These are phyloP conservation scores for Leuciscus waleckii DNA, from an alignment of 2,797 vertebrate species.

Conservation along the genomic window DNA sequence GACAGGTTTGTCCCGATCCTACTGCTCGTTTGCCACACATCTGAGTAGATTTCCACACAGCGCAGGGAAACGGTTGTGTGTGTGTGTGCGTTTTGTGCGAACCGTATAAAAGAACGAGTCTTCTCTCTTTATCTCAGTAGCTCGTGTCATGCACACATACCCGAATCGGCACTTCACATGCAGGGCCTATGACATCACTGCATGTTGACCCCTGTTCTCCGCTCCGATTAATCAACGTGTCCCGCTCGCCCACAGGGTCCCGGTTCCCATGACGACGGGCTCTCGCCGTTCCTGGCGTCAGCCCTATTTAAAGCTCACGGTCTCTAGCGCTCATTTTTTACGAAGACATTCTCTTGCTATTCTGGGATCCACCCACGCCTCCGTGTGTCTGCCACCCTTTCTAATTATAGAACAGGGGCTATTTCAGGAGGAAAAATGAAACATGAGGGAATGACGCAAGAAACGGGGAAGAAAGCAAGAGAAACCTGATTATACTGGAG, in stretches of 20 bases:
- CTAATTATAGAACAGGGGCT: constrained; percentile 75
- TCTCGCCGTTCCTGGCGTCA: constrained; percentile 75
- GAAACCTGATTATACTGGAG: constrained; percentile 63
- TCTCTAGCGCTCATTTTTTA: constrained; percentile 73
- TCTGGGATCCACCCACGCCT: constrained; percentile 69
- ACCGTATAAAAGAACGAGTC: background rate
- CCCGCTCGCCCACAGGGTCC: constrained; percentile 58
- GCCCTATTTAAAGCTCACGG: constrained; percentile 76
- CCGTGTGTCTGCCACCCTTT: constrained; percentile 48
- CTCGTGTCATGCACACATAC: background rate
- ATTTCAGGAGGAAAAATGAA: constrained; percentile 73
- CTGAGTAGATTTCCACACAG: constrained; percentile 17
- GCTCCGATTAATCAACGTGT: constrained; percentile 65
- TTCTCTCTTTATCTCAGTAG: background rate
- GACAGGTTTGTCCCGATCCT: constrained; percentile 39
- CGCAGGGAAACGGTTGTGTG: background rate
- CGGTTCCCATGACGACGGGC: constrained; percentile 79
- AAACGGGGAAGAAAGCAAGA: constrained; percentile 32
- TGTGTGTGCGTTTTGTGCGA: background rate
- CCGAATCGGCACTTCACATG: constrained; percentile 1
- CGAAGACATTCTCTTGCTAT: constrained; percentile 75
- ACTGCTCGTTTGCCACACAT: constrained; percentile 1
- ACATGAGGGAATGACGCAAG: constrained; percentile 47
- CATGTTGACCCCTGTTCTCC: constrained; percentile 40
- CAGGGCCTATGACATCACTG: constrained; percentile 40